These are phyloP conservation scores for Delia radicum DNA, from an alignment of 1,140 invertebrate species.

Conservation along the genomic window DNA sequence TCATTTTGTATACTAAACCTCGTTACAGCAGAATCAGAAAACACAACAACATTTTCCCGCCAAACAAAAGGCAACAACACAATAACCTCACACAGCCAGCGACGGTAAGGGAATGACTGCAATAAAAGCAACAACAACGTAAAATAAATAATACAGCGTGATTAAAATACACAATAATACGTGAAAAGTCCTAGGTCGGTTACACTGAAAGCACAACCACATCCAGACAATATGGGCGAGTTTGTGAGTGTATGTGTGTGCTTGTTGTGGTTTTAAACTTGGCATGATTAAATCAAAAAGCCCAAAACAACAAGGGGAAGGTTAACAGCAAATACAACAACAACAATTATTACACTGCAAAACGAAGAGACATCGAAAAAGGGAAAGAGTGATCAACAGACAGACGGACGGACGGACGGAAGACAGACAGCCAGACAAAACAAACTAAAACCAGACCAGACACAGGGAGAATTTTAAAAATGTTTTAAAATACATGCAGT, in stretches of 20 bases:
- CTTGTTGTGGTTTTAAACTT: conserved; percentile 1
- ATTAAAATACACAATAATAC: conserved; percentile 21
- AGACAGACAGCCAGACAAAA: neutral
- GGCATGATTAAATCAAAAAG: neutral
- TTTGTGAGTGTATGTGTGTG: neutral
- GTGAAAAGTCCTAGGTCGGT: conserved; percentile 16
- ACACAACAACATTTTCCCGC: neutral
- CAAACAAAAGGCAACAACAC: neutral
- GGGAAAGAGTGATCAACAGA: neutral
- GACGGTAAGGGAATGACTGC: neutral
- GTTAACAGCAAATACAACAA: neutral
- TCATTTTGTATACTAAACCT: neutral
- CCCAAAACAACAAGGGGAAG: neutral
- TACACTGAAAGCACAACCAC: neutral
- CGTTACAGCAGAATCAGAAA: neutral
- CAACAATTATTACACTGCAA: too few species aligned
- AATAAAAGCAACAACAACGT: neutral
- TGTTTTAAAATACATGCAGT: neutral
- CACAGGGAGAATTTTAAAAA: neutral
- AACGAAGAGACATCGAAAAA: neutral
- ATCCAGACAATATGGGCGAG: neutral
- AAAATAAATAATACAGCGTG: neutral
- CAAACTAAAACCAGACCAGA: neutral
- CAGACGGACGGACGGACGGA: neutral
- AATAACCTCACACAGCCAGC: neutral